These are phyloP conservation scores for Melitaea athalia DNA, from an alignment of 2,888 invertebrate species.

Conservation along the genomic window DNA sequence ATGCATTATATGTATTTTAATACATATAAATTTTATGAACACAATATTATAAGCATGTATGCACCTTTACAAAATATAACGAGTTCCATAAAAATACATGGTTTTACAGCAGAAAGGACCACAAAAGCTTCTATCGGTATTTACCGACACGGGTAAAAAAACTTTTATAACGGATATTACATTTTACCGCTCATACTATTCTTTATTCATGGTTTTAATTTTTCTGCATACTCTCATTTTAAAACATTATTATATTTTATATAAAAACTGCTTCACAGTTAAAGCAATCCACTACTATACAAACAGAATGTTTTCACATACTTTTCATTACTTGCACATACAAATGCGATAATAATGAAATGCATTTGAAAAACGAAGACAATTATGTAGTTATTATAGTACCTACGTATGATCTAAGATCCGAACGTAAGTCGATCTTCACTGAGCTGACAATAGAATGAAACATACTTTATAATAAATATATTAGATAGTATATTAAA, in stretches of 20 bases:
- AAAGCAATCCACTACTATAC: background rate
- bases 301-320: background rate
- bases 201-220: conserved; percentile 16
- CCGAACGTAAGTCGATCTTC: too few relatives aligned
- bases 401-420: too few relatives aligned
- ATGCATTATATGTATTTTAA: background rate
- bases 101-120: conserved; percentile 20
- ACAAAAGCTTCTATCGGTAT: conserved; percentile 15
- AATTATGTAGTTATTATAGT: background rate
- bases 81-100: conserved; percentile 17
- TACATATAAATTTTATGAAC: conserved; percentile 5
- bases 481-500: too few relatives aligned
- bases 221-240: conserved; percentile 6
- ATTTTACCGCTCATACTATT: conserved; percentile 8
- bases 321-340: background rate
- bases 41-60: conserved; percentile 7
- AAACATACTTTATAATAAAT: too few relatives aligned
- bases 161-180: conserved; percentile 17
- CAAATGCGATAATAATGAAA: background rate
- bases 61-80: conserved; percentile 16
- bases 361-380: background rate
- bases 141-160: conserved; percentile 18
- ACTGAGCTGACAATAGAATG: too few relatives aligned
- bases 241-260: conserved; percentile 12
- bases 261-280: conserved; percentile 2